Base-by-base conservation (phyloP, 2,797 vertebrate genomes). In the Lophius americanus region DNA sequence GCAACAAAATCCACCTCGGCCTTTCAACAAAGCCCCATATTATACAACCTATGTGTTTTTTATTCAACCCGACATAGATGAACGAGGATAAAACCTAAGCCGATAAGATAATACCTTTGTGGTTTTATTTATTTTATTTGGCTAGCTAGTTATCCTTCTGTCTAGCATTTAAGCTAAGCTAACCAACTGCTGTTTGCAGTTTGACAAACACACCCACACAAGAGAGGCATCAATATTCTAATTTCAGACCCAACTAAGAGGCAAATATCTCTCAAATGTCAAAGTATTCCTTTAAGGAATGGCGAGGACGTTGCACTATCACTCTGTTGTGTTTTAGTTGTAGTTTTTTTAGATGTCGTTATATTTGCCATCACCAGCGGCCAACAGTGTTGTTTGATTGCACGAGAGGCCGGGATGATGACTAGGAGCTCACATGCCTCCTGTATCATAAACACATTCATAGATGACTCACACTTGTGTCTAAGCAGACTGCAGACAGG, bases 401-500 rank as follows among this genome's bases (percentile, higher is more conserved):
- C 9, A 13, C 33, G 36, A 6, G 13, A 38, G 47, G 12, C 35
- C 47, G 14, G 42, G n/a, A 38, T 13, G 35, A 64, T 44, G 39
- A 69, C 42, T 67, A 54, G 6, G 66, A 65, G 64, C 67, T 69
- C 60, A 37, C 54, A 9, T 10, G 33, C 4, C 37, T 38, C 7
- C 7, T 7, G 4, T 38, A 38, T 61, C 37, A 59, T 55, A 1
- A 41, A 9, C 35, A 59, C 8, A 0, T 66, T 47, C 49, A n/a
- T 23, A 42, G 50, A 64, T 12, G 51, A 62, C 60, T 69, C 9
- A 10, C 6, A 42, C 48, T 51, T 9, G 64, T 50, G 64, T 44
- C 37, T 57, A 50, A 68, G 53, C 36, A 43, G 49, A 43, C 51
- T 14, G 60, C 52, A 70, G 64, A 68, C 52, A 65, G 64, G 59